Evolutionary conservation across 2,888 invertebrate species (phyloP), one percentile per base, ranked within the genome.

Genomic region (Acleris literana): DNA sequence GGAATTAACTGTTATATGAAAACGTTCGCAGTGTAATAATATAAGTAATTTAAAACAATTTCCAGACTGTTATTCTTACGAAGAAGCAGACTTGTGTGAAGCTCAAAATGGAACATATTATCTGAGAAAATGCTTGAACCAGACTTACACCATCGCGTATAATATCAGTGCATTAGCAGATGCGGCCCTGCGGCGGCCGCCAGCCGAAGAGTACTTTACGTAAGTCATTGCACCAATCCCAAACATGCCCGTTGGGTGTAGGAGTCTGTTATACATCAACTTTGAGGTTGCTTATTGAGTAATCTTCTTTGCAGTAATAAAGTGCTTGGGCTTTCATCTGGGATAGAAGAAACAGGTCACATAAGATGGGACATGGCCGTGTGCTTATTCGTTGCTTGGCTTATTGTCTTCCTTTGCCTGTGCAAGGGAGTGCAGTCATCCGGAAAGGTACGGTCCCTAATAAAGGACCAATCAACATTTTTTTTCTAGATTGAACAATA

Each of bases 391-490:
- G 90, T 95, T 62, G 96, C 97, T 64, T 97, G 97, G 97, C 80
- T 95, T 62, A 95, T 96, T 71, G 96, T 96, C 22, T 96, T 96
- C 78, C 91, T 96, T 53, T 96, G 96, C 76, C 93, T 96, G 51
- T 96, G 95, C 85, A 96, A 96, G 87, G 96, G 96, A 39, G 96
- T 96, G 13, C 96, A 96, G 84, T 96, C 95, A 68, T 96, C 96
- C 20, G 96, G 96, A 74, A 96, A 96, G 92, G 94, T 91, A 72
- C 69, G 77, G 71, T 63, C 52, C 52, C 39, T 39, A 39, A 39
- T 39, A 13, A 13, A 39, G 39, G 39, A 13, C 11, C 11, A 39
- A 25, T 13, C 4, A 39, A 39, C 4, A 13, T 39, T 11, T 9
- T 39, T 11, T 39, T 11, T 39, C 39, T 39, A 11, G 39, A 39